phyloP scores from a whole-genome alignment of 2,113 vertebrate species.

The Chamaetylas fuelleborni region DNA sequence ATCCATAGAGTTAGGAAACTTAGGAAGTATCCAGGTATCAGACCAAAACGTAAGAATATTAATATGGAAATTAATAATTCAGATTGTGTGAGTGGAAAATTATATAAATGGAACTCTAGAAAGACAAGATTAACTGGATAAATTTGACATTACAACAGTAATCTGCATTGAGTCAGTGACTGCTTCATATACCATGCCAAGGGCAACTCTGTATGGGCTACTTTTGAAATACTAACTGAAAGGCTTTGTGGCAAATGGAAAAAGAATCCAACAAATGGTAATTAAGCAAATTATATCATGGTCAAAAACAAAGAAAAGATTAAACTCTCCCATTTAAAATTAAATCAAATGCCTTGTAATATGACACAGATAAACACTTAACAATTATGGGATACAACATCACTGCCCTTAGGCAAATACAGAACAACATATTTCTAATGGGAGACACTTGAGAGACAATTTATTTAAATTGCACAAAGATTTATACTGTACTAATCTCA shows the following conservation, averaged over 20 bases:
- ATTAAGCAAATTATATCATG: background rate
- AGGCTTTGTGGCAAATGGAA: background rate
- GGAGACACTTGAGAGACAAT: background rate
- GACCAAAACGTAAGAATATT: background rate
- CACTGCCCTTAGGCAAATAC: background rate
- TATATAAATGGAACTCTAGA: background rate
- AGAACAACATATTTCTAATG: constrained; percentile 21
- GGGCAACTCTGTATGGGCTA: background rate
- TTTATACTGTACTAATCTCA: constrained; percentile 36
- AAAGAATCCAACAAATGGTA: background rate
- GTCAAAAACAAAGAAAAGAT: constrained; percentile 5
- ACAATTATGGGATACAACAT: constrained; percentile 25
- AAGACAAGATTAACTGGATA: background rate
- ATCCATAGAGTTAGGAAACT: background rate
- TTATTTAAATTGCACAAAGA: constrained; percentile 25
- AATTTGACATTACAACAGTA: background rate
- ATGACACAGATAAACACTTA: constrained; percentile 18
- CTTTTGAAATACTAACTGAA: background rate
- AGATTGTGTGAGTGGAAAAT: background rate
- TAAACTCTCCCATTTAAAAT: background rate
- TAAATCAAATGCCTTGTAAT: constrained; percentile 18
- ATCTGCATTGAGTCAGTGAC: background rate
- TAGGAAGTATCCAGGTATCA: background rate
- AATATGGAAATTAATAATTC: background rate
- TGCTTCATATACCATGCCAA: background rate